A percentile compares a stretch with the other conserved stretches of the same genome.
phyloP scores from a whole-genome alignment of 1,140 invertebrate genomes.

The Mya arenaria region DNA sequence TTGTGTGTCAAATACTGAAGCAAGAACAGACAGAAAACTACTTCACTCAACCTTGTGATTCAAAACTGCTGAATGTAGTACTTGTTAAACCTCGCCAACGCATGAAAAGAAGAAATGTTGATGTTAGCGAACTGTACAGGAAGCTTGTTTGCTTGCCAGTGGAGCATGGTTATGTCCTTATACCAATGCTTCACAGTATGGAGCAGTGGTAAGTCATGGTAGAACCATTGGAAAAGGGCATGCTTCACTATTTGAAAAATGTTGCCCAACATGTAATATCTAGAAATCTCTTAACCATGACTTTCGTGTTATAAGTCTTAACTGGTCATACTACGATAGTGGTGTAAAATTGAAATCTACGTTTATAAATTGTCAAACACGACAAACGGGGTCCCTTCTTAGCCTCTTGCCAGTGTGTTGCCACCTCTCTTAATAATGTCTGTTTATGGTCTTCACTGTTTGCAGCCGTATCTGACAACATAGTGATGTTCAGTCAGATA shows the following conservation, averaged over 20 bases:
- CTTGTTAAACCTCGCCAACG: background rate
- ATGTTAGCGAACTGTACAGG: background rate
- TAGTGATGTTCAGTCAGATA: no score
- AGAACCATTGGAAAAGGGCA: background rate
- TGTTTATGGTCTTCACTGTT: no score
- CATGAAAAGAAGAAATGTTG: slow-evolving; percentile 8
- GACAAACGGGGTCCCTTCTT: no score
- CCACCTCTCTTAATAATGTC: no score
- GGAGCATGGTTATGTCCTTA: slow-evolving; percentile 32
- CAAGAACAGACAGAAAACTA: slow-evolving; percentile 17
- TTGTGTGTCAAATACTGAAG: slow-evolving; percentile 38
- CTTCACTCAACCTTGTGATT: slow-evolving; percentile 47
- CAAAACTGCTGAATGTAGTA: slow-evolving; percentile 43
- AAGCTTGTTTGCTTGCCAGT: slow-evolving; percentile 45
- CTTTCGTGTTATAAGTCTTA: no score
- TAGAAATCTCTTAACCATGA: background rate
- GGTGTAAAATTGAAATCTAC: background rate
- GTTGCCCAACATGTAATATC: background rate
- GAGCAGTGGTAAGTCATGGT: background rate
- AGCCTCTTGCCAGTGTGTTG: no score
- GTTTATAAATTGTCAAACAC: background rate
- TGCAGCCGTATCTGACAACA: no score
- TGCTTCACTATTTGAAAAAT: background rate
- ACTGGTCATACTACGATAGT: no score
- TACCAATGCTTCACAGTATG: slow-evolving; percentile 52